Percentiles rank a stretch among this genome's conserved stretches.
Evolutionary conservation across 2,797 vertebrate genomes (phyloP).

Genomic region (Cossypha caffra): DNA sequence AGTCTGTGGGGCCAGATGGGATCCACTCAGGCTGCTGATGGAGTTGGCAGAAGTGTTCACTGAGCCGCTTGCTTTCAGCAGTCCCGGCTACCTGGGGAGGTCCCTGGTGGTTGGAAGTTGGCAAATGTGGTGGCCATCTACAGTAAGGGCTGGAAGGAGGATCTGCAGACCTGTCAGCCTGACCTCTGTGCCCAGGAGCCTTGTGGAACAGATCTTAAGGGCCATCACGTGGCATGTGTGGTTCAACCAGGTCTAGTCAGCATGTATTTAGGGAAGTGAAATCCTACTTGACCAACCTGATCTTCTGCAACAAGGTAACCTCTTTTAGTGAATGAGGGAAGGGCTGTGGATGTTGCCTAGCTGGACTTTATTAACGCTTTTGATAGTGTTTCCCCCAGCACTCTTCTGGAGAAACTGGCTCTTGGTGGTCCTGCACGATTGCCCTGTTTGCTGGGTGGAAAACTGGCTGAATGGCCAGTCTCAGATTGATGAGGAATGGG

Average conservation of each 20-base stretch:
- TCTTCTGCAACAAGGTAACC: not conserved
- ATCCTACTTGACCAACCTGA: not conserved
- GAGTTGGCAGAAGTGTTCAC: not conserved
- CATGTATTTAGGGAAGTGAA: not conserved
- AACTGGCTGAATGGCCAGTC: accelerated
- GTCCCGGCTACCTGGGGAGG: not conserved
- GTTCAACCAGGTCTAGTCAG: not conserved
- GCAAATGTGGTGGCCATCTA: not conserved
- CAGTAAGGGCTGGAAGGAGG: not conserved
- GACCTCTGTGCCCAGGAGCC: accelerated
- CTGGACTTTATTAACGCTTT: not conserved
- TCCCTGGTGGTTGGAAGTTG: not conserved
- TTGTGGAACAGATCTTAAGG: not conserved
- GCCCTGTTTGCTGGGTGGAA: not conserved
- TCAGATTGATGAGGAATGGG: not conserved
- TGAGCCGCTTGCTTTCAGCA: accelerated
- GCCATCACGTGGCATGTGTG: accelerated
- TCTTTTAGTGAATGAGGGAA: not conserved
- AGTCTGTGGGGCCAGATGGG: not conserved
- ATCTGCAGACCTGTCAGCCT: not conserved
- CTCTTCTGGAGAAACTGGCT: not conserved
- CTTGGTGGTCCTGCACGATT: accelerated
- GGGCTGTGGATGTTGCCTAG: not conserved
- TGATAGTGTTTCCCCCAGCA: not conserved
- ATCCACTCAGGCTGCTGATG: not conserved